These are phyloP conservation scores for Cylas formicarius DNA, from an alignment of 1,140 invertebrate genomes.

Conservation along the genomic window DNA sequence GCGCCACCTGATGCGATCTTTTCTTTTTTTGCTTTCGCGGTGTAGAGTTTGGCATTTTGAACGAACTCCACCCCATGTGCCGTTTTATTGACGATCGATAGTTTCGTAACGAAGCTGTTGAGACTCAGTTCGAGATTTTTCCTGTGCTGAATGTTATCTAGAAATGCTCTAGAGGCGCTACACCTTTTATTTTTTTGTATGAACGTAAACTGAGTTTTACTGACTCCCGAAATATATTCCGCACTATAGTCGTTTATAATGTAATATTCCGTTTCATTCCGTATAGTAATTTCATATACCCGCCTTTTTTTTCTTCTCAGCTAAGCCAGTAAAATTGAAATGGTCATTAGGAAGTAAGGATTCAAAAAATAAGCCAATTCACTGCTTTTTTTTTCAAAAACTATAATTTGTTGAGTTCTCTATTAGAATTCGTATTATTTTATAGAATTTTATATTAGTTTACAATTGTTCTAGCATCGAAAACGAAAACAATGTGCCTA, in stretches of 20 bases:
- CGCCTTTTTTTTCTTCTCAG: too few species aligned
- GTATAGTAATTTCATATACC: too few species aligned
- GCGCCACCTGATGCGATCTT: slow-evolving; percentile 64
- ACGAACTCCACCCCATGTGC: slow-evolving; percentile 63
- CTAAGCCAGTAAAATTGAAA: too few species aligned
- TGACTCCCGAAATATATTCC: slow-evolving; percentile 55
- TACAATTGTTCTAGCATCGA: too few species aligned
- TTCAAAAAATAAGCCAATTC: too few species aligned
- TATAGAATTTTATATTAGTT: too few species aligned
- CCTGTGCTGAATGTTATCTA: slow-evolving; percentile 57
- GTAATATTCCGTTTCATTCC: too few species aligned
- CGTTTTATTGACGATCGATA: slow-evolving; percentile 66
- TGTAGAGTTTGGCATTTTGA: slow-evolving; percentile 42
- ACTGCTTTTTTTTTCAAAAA: too few species aligned
- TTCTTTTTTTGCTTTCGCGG: slow-evolving; percentile 53
- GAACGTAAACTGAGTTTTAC: slow-evolving; percentile 59
- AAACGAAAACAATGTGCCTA: too few species aligned
- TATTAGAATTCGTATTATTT: too few species aligned
- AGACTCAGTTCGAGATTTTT: slow-evolving; percentile 64
- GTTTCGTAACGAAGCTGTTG: slow-evolving; percentile 58
- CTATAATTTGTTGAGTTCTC: too few species aligned
- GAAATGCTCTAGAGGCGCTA: slow-evolving; percentile 56
- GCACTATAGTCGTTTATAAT: slow-evolving; percentile 68
- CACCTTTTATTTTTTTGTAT: slow-evolving; percentile 45
- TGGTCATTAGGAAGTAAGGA: too few species aligned